phyloP scores from a whole-genome alignment of 2,113 vertebrate species.

The Hippocampus mohnikei region DNA sequence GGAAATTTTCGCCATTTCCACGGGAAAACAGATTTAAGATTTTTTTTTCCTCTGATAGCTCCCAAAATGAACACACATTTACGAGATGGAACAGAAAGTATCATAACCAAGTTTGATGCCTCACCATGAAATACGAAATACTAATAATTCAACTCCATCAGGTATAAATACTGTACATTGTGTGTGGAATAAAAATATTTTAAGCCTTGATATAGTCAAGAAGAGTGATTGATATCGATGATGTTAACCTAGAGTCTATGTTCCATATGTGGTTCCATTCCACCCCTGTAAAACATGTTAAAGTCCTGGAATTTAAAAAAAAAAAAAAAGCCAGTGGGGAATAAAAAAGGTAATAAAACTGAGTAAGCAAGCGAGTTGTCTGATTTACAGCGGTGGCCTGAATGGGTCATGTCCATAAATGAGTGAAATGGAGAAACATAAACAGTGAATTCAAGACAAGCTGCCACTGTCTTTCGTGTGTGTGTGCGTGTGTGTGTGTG shows the following conservation, averaged over 20 bases:
- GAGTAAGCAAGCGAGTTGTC: conserved; percentile 35
- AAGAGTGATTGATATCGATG: not conserved
- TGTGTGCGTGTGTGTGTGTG: conserved; percentile 18
- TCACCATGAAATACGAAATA: not conserved
- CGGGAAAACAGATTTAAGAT: no score
- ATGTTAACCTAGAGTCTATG: no score
- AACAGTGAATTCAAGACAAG: conserved; percentile 54
- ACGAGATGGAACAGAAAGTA: no score
- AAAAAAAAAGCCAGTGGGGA: conserved; percentile 11
- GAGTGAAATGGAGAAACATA: conserved; percentile 54
- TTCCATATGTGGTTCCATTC: not conserved
- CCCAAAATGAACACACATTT: no score
- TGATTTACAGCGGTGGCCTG: conserved; percentile 48
- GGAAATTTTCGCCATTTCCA: not conserved
- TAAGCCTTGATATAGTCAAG: not conserved
- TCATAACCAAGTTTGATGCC: not conserved
- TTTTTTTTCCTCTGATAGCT: no score
- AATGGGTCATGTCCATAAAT: conserved; percentile 52
- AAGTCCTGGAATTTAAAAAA: conserved; percentile 8
- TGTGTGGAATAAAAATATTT: not conserved
- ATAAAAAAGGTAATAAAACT: conserved; percentile 15
- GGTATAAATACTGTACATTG: not conserved
- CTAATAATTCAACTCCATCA: not conserved
- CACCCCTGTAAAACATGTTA: not conserved
- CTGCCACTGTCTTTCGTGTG: conserved; percentile 21